Percentiles rank a stretch among this genome's conserved stretches.
These are phyloP conservation scores for Notiomystis cincta DNA, from an alignment of 2,113 vertebrate genomes.

Conservation along the genomic window DNA sequence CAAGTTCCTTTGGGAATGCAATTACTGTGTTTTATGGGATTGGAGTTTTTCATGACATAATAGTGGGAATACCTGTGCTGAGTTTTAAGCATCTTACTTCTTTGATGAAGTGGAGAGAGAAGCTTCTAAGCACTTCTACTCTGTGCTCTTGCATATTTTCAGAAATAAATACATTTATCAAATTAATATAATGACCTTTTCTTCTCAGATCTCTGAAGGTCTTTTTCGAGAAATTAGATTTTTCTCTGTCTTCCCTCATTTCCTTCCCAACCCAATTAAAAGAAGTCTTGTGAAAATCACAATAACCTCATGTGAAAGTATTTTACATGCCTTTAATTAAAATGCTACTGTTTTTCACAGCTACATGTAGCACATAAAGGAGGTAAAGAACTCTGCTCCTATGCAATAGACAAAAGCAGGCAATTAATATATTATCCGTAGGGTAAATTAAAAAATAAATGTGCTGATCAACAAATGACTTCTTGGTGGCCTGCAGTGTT, in stretches of 20 bases:
- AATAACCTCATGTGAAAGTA: background rate
- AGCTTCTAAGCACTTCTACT: background rate
- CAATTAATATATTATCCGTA: background rate
- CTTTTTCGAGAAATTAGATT: background rate
- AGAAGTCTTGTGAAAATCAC: background rate
- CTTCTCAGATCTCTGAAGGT: background rate
- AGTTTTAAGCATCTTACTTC: background rate
- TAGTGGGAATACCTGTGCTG: background rate
- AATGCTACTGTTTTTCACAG: background rate
- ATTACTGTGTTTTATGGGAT: background rate
- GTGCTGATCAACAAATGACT: background rate
- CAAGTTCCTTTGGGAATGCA: background rate
- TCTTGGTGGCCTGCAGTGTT: background rate
- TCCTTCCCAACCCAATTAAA: background rate
- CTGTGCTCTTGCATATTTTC: background rate
- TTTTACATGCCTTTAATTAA: background rate
- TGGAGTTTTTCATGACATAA: background rate
- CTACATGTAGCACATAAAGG: background rate
- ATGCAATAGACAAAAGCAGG: background rate
- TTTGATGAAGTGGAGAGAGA: background rate
- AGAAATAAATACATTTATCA: background rate
- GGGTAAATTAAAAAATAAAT: background rate
- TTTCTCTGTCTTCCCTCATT: background rate
- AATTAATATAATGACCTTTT: background rate
- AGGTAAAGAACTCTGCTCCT: background rate